Conservation (phyloP, 2,113 vertebrate species). For the Alaudala cheleensis region DNA sequence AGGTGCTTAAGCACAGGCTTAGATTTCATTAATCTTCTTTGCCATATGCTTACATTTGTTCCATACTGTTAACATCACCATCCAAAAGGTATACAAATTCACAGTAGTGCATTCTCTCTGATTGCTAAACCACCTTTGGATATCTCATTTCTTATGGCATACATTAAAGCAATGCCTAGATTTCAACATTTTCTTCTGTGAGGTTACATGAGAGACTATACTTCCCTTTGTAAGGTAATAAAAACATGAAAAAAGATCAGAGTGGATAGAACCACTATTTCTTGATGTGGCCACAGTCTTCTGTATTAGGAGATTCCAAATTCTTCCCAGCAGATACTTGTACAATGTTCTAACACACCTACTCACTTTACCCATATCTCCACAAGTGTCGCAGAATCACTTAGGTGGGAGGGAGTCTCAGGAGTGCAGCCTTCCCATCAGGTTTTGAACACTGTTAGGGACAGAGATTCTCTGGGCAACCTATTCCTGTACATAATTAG, state of each 20-base stretch:
- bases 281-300: neutral
- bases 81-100: neutral
- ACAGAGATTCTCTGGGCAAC: neutral
- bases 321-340: neutral
- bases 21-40: neutral
- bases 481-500: neutral
- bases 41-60: neutral
- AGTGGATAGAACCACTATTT: neutral
- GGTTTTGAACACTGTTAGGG: neutral
- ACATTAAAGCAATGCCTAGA: neutral
- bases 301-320: neutral
- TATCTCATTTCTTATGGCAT: neutral
- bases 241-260: neutral
- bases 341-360: neutral
- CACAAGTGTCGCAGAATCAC: neutral
- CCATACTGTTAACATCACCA: neutral
- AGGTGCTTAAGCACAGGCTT: neutral
- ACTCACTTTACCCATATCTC: neutral
- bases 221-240: neutral
- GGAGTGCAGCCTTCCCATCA: neutral
- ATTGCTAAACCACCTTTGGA: neutral
- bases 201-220: neutral
- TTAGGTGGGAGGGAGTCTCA: rapidly evolving
- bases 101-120: neutral
- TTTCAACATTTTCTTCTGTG: neutral